Conservation (phyloP, 2,113 vertebrate genomes). For the Peromyscus polionotus region DNA sequence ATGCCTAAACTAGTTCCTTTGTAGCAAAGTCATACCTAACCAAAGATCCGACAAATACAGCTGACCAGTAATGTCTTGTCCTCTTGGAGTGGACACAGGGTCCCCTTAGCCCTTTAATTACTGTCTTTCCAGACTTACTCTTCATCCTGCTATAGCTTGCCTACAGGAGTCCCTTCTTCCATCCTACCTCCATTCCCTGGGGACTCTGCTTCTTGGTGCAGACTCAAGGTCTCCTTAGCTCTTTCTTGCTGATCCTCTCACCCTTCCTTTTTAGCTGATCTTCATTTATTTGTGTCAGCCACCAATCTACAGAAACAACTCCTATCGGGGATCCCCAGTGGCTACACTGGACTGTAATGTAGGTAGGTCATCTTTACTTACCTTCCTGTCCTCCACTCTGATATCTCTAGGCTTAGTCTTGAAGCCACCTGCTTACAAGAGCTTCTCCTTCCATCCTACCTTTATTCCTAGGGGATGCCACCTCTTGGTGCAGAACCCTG, state of each 20-base stretch:
- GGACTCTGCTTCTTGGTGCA: background rate
- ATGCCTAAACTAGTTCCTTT: background rate
- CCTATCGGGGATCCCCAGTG: background rate
- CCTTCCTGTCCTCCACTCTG: background rate
- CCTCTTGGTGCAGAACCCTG: background rate
- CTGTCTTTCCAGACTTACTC: background rate
- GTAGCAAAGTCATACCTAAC: background rate
- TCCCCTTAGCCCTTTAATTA: background rate
- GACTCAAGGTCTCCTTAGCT: background rate
- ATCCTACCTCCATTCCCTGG: background rate
- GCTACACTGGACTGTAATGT: background rate
- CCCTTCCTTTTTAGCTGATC: background rate
- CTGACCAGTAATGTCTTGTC: background rate
- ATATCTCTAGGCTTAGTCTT: background rate
- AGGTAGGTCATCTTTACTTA: background rate
- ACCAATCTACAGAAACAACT: background rate
- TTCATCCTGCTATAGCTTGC: background rate
- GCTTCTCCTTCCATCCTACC: background rate
- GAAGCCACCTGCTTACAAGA: background rate
- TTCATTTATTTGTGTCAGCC: background rate
- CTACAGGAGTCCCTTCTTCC: background rate
- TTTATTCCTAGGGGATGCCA: background rate
- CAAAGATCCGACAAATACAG: background rate
- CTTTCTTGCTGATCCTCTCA: background rate
- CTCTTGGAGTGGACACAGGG: background rate